Evolutionary conservation across 1,140 invertebrate genomes (phyloP), one percentile per base, ranked within the genome.

Genomic region (Archivesica marissinica): DNA sequence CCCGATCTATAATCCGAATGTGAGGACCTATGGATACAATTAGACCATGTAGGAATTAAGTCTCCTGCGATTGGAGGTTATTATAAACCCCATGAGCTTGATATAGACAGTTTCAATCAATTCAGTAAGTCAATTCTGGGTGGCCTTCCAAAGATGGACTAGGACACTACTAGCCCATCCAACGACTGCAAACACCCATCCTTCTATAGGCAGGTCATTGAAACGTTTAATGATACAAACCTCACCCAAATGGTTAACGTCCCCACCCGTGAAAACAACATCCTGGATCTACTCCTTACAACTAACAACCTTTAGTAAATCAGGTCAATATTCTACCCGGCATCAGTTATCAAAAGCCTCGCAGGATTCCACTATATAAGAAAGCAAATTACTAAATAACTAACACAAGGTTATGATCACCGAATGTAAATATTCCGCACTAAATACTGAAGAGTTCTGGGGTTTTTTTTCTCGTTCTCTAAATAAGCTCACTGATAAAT

Each of bases 121-220:
- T 70, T 70, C 39, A 15, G 28, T 17, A 30, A 70, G 13, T 70
- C 33, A 17, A 25, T 70, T 74, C 15, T 74, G 70, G 70, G 70
- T 74, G 15, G 70, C 44, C 35, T 74, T 20, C 35, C 70, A 44
- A 44, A 44, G 13, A 41, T 74, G 70, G 70, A 74, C 70, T 74
- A 44, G 70, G 28, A 74, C 41, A 74, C 35, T 44, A 17, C 28
- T 20, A 17, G 70, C 28, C 70, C 70, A 9, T 44, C 25, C 15
- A 20, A 38, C 23, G 70, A 74, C 35, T 74, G 70, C 30, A 47
- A 44, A 47, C 35, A 74, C 28, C 41, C n/a, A 7, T 47, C 35
- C 25, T 74, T 20, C 25, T 74, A 74, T 50, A 44, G 41, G 50
- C 23, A 47, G 11, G n/a, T 44, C 28, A 44, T 44, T 28, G 41